Evolutionary conservation across 2,888 invertebrate genomes (phyloP).

Genomic region (Agrypnus murinus): DNA sequence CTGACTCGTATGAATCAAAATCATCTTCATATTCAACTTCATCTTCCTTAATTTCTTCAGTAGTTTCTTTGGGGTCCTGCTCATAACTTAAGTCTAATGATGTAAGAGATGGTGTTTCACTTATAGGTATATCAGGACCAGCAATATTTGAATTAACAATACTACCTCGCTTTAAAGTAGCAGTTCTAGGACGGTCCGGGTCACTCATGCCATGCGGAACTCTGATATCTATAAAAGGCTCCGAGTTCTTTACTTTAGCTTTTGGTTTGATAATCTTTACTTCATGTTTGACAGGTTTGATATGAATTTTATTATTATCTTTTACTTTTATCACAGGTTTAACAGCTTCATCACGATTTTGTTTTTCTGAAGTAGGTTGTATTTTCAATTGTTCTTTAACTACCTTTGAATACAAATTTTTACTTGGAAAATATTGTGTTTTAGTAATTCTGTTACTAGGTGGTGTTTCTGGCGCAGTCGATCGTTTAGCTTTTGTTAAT

Average conservation of each 20-base stretch:
- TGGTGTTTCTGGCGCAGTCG: slow-evolving; percentile 48
- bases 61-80: slow-evolving; percentile 8
- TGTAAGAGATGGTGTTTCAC: slow-evolving; percentile 54
- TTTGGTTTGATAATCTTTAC: slow-evolving; percentile 1
- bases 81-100: slow-evolving; percentile 35
- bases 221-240: slow-evolving; percentile 4
- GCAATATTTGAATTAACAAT: slow-evolving; percentile 67
- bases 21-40: slow-evolving; percentile 72
- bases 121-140: slow-evolving; percentile 60
- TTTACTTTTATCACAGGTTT: not conserved
- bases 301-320: not conserved
- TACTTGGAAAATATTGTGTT: slow-evolving; percentile 68
- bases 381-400: slow-evolving; percentile 55
- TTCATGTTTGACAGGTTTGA: no score
- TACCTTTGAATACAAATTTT: slow-evolving; percentile 65
- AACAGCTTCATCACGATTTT: not conserved
- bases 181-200: slow-evolving; percentile 67
- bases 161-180: slow-evolving; percentile 67
- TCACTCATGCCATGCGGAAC: not conserved
- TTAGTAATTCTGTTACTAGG: slow-evolving; percentile 64
- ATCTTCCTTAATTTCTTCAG: not conserved
- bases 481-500: slow-evolving; percentile 25
- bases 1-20: slow-evolving; percentile 76
- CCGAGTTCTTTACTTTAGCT: not conserved
- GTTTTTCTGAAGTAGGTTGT: slow-evolving; percentile 30